Conservation (phyloP, 2,113 vertebrate species). For the Oreocharis arfaki region DNA sequence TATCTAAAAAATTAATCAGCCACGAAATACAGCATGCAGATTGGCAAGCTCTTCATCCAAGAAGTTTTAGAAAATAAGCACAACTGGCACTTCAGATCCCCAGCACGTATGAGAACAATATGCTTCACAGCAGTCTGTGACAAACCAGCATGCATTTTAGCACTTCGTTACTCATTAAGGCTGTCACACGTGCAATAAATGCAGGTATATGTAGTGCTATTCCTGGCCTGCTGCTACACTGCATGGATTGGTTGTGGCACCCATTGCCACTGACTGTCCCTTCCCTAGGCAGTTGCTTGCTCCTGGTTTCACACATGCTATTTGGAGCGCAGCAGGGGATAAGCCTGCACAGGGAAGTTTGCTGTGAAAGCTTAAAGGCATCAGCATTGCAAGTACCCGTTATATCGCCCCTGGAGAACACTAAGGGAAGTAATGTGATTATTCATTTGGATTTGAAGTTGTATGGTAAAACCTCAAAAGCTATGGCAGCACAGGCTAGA, state of each 20-base stretch:
- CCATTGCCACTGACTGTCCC: not conserved
- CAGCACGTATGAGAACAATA: not conserved
- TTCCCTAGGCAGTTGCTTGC: not conserved
- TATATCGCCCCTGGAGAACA: not conserved
- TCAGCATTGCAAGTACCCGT: not conserved
- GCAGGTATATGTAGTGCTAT: not conserved
- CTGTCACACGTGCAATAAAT: not conserved
- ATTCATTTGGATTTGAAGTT: not conserved
- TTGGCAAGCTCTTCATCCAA: not conserved
- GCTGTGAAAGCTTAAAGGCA: not conserved
- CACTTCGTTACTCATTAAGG: not conserved
- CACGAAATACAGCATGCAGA: not conserved
- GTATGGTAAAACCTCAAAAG: not conserved
- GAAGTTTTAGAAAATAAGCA: not conserved
- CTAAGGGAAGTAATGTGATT: not conserved
- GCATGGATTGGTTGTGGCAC: not conserved
- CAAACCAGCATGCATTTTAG: not conserved
- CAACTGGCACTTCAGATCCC: not conserved
- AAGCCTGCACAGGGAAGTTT: not conserved
- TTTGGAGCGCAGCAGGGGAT: not conserved
- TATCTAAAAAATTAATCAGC: slow-evolving; percentile 24
- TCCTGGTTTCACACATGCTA: not conserved
- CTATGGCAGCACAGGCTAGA: not conserved
- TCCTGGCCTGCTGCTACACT: not conserved
- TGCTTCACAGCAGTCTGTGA: not conserved